Evolutionary conservation across 2,797 vertebrate species (phyloP), one percentile per base, ranked within the genome.

Genomic region (Tokudaia tokunoshimensis): DNA sequence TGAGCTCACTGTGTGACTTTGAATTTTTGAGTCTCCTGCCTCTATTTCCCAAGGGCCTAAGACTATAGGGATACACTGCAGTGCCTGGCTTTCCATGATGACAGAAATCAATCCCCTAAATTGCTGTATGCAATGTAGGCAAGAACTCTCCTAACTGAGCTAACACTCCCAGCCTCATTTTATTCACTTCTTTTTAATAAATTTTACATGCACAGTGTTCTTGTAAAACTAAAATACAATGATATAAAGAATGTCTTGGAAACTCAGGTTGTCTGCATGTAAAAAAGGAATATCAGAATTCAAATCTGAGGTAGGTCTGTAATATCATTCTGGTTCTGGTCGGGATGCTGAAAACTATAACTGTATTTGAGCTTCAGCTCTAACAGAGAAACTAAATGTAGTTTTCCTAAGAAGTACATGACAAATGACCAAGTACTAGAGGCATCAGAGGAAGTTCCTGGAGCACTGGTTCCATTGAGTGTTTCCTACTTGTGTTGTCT

Each of bases 141-240:
- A 72, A 37, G 12, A 50, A 55, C 34, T 87, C 70, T 55, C n/a
- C 22, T 22, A 52, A 37, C 20, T 52, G 47, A 86, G 12, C 20
- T 87, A 87, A 72, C 11, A 65, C 13, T 72, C 4, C 34, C 65
- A 87, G 13, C 13, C 1, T 72, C 47, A 90, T 17, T 1, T 34
- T 84, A 81, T 63, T 26, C 3, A 37, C 76, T 90, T 75, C 3
- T 86, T 34, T 91, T 92, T 11, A 12, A 41, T 50, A 59, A 80
- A 34, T 41, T 86, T 57, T 83, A 92, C 3, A 80, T 1, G 57
- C 76, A 92, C 2, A 76, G 1, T 79, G 11, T 86, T 96, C n/a
- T 93, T 61, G 61, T 50, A 11, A 89, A 65, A 92, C 94, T 84
- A 50, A 96, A 87, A 70, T 47, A 9, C 79, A 22, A 41, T 80